Base-by-base conservation (phyloP, 2,888 invertebrate genomes). In the Epirrhoe tristata region DNA sequence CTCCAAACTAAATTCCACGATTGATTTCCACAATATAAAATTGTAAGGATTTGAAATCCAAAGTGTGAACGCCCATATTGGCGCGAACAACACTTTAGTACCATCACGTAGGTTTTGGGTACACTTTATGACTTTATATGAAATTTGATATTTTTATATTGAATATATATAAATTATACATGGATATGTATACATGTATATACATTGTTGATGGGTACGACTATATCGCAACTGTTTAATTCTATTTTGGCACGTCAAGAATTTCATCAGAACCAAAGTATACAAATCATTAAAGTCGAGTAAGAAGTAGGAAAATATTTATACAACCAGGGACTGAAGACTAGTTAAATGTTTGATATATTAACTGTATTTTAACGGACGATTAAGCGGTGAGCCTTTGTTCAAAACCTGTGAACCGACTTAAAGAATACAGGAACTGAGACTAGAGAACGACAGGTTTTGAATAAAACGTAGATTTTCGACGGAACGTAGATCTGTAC, bases 51-150 rank as follows among this genome's bases (percentile, higher is more conserved):
- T 90, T 84, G 85, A 87, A 89, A 90, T 91, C 90, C 91, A 82
- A 84, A 83, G 87, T 85, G 87, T 84, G 75, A 81, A 81, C 89
- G 87, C 90, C 68, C 87, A 85, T 92, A 88, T 92, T 90, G 90
- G 92, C 88, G 91, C 85, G 76, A 80, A 76, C 76, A 86, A 82
- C 88, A 90, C 91, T 87, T 91, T 91, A 90, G 92, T 92, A 93
- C 93, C 93, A 92, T 89, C 91, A 90, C 90, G 93, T 93, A 93
- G 93, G 92, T 93, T 93, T 93, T 93, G 93, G 93, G 93, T 93
- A 93, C 93, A 93, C 91, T 93, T 93, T 93, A 92, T 92, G 92
- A 92, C 93, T 93, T 93, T 93, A 93, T 93, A 93, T 93, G 86
- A 93, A 93, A 93, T 92, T 93, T 92, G 86, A 93, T 93, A 93